Evolutionary conservation across 2,113 vertebrate genomes (phyloP).

Genomic region (Saiga tatarica): DNA sequence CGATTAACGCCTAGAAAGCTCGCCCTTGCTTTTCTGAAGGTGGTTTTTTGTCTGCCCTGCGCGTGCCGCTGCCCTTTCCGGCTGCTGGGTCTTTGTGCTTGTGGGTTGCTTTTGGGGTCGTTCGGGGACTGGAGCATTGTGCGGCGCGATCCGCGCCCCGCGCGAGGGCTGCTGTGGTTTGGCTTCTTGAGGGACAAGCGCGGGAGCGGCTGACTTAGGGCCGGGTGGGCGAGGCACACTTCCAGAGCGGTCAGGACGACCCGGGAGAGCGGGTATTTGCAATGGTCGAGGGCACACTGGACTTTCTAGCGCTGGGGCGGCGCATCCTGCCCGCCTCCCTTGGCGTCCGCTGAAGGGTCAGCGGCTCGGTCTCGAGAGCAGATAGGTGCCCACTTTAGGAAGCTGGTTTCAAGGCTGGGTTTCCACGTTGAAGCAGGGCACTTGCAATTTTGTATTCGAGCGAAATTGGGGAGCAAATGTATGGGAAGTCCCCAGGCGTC

Average conservation of each 20-base stretch:
- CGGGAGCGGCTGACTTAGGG: neutral
- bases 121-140: neutral
- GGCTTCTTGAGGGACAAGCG: neutral
- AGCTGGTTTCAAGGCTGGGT: neutral
- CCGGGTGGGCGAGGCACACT: too few relatives aligned
- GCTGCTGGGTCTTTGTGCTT: slow-evolving; percentile 10
- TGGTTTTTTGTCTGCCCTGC: neutral
- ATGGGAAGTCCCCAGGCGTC: neutral
- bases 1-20: slow-evolving; percentile 28
- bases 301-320: neutral
- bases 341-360: neutral
- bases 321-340: accelerated
- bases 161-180: neutral
- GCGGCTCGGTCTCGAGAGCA: neutral
- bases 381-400: neutral
- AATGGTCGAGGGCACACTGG: too few relatives aligned
- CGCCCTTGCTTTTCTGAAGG: neutral
- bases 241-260: neutral
- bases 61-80: neutral
- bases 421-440: neutral
- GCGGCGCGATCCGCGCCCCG: neutral
- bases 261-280: neutral
- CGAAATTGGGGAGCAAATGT: neutral
- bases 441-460: too few relatives aligned
- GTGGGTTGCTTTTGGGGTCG: neutral